Evolutionary conservation across 2,113 vertebrate genomes (phyloP).

Genomic region (Pongo pygmaeus): DNA sequence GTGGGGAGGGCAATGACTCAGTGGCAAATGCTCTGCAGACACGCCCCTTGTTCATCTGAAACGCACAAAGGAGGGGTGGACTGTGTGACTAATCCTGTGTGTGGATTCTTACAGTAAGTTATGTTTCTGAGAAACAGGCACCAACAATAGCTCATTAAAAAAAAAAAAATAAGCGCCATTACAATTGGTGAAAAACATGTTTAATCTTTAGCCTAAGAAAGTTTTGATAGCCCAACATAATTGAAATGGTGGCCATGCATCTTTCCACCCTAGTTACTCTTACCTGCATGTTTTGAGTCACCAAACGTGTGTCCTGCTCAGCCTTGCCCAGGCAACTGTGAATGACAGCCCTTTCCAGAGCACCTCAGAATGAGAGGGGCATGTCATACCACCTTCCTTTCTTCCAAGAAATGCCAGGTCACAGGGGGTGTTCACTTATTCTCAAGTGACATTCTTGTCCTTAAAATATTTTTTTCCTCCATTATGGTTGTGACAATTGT

Average conservation of each 20-base stretch:
- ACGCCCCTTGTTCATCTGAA: background rate
- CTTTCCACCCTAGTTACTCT: background rate
- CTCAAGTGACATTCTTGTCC: background rate
- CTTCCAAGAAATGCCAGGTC: background rate
- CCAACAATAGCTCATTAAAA: background rate
- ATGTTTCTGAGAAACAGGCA: background rate
- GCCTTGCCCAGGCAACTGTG: background rate
- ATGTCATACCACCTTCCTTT: background rate
- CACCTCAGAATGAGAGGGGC: background rate
- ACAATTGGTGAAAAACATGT: background rate
- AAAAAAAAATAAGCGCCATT: background rate
- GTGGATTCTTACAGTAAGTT: background rate
- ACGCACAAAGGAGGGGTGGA: background rate
- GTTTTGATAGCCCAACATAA: background rate
- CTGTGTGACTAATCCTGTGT: background rate
- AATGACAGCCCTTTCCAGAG: background rate
- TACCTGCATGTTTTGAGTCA: background rate
- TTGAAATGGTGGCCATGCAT: background rate
- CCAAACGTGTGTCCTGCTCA: fast-evolving
- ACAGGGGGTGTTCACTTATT: background rate
- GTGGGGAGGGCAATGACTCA: background rate
- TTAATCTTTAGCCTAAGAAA: background rate
- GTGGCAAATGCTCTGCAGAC: background rate
- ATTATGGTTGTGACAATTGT: background rate
- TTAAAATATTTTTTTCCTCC: background rate